Evolutionary conservation across 2,113 vertebrate species (phyloP).

Genomic region (Sarotherodon lohbergeri): DNA sequence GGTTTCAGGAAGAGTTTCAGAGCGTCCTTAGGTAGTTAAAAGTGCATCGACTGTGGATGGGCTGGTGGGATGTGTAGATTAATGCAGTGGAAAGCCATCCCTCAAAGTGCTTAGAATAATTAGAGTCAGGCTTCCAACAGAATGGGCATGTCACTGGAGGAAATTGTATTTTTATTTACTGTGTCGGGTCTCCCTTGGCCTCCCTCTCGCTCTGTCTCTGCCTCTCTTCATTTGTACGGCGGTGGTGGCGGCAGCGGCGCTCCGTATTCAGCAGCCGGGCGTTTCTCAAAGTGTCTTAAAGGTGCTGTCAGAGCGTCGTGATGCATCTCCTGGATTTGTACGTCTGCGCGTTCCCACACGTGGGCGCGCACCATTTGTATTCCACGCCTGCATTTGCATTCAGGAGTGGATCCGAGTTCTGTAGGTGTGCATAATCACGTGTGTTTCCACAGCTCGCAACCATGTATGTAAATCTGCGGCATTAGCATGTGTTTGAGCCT

Average conservation of each 20-base stretch:
- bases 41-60: slow-evolving; percentile 56
- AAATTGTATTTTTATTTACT: slow-evolving; percentile 75
- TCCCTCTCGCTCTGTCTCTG: slow-evolving; percentile 51
- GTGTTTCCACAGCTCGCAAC: not conserved
- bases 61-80: slow-evolving; percentile 60
- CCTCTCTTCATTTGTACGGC: slow-evolving; percentile 55
- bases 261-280: slow-evolving; percentile 33
- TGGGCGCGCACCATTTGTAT: slow-evolving; percentile 56
- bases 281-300: slow-evolving; percentile 63
- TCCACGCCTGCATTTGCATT: slow-evolving; percentile 11
- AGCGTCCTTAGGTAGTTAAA: slow-evolving; percentile 62
- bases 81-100: slow-evolving; percentile 63
- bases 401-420: not conserved
- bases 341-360: slow-evolving; percentile 35
- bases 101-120: slow-evolving; percentile 63
- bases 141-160: slow-evolving; percentile 64
- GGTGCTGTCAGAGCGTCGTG: slow-evolving; percentile 58
- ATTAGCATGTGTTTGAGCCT: slow-evolving; percentile 37
- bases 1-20: slow-evolving; percentile 42
- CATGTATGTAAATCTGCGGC: not conserved
- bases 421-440: slow-evolving; percentile 25
- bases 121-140: slow-evolving; percentile 65
- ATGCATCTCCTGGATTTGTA: slow-evolving; percentile 60
- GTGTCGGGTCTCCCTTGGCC: slow-evolving; percentile 56
- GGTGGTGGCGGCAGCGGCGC: not conserved